phyloP scores from a whole-genome alignment of 53 echinoderm and acorn worm species.

The Apostichopus leukothele region DNA sequence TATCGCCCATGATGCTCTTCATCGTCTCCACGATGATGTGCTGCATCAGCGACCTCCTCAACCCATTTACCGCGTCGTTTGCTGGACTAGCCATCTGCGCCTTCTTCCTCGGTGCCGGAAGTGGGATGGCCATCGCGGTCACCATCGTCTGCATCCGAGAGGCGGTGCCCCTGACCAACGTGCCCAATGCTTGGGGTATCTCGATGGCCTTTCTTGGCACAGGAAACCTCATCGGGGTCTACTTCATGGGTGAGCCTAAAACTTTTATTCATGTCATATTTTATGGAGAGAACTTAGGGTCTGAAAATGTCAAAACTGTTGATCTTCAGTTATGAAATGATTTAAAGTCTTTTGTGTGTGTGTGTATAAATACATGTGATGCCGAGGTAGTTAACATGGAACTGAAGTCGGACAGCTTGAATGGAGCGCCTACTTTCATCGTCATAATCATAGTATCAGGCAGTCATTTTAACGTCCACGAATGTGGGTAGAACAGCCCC shows the following conservation, averaged over 20 bases:
- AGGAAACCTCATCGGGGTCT: constrained; percentile 44
- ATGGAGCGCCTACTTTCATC: too few species aligned
- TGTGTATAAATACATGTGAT: too few species aligned
- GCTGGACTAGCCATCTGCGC: constrained; percentile 36
- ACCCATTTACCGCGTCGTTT: constrained; percentile 12
- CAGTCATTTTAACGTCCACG: too few species aligned
- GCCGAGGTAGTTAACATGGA: too few species aligned
- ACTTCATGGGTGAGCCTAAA: constrained; percentile 42
- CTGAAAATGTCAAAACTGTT: too few species aligned
- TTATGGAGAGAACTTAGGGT: too few species aligned
- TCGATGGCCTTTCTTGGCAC: constrained; percentile 9
- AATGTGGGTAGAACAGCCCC: too few species aligned
- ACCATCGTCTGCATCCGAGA: not conserved
- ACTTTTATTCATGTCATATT: not conserved
- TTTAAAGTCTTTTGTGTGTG: too few species aligned
- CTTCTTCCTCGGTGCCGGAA: constrained; percentile 28
- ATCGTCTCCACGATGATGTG: constrained; percentile 17
- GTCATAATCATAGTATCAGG: too few species aligned
- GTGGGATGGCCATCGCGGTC: constrained; percentile 39
- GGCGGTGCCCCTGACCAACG: not conserved
- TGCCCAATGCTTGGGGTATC: constrained; percentile 40
- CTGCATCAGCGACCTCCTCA: not conserved
- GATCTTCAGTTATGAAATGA: too few species aligned
- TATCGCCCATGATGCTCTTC: constrained; percentile 14
- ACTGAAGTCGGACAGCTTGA: too few species aligned